Evolutionary conservation across 2,113 vertebrate species (phyloP).

Genomic region (Labeo catla): DNA sequence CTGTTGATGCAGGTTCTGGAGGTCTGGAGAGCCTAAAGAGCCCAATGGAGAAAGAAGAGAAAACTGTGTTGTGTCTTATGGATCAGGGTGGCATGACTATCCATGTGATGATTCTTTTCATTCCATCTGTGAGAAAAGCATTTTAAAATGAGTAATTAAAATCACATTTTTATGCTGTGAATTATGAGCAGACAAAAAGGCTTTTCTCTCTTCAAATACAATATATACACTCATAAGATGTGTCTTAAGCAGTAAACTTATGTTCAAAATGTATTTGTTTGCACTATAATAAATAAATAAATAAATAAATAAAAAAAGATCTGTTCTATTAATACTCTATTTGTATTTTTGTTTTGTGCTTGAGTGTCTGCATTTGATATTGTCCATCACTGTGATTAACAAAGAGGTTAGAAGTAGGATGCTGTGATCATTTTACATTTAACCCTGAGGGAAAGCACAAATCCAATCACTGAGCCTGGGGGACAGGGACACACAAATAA

Average conservation of each 20-base stretch:
- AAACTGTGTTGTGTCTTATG: not conserved
- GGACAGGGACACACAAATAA: too few relatives aligned
- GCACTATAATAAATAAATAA: too few relatives aligned
- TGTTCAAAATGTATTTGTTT: too few relatives aligned
- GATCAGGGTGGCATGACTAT: not conserved
- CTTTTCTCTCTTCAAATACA: not conserved
- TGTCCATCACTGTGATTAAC: not conserved
- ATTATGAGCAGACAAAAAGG: not conserved
- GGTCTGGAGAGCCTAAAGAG: too few relatives aligned
- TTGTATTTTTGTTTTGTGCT: too few relatives aligned
- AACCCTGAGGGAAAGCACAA: not conserved
- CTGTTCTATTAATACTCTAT: too few relatives aligned
- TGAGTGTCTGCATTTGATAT: too few relatives aligned
- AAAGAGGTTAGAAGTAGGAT: not conserved
- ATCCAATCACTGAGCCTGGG: not conserved
- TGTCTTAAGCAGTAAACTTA: too few relatives aligned
- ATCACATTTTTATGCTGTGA: not conserved
- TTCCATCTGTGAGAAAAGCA: conserved; percentile 13
- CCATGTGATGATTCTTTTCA: fast-evolving
- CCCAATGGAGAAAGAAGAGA: not conserved
- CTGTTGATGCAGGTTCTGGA: not conserved
- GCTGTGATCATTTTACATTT: not conserved
- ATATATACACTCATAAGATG: not conserved
- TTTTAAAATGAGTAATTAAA: not conserved
- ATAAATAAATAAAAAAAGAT: too few relatives aligned